Evolutionary conservation across 2,797 vertebrate species (phyloP).

Genomic region (Mastacembelus armatus): DNA sequence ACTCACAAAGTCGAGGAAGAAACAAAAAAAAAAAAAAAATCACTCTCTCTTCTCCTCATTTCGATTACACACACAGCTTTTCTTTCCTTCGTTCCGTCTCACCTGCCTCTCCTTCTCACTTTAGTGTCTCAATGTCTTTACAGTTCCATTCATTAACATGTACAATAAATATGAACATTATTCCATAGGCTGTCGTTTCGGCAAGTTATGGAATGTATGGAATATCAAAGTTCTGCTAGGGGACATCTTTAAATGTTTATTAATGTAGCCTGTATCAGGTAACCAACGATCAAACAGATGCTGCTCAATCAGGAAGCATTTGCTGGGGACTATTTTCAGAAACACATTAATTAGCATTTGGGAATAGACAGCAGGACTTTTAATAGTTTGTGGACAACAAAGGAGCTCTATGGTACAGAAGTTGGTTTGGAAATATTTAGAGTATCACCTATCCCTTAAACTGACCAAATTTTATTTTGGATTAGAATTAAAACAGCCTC

Average conservation of each 20-base stretch:
- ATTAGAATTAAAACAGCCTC: too few species aligned
- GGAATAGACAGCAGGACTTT: background rate
- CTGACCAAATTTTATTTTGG: too few species aligned
- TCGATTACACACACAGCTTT: background rate
- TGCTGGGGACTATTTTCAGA: background rate
- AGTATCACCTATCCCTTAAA: too few species aligned
- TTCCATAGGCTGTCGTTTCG: too few species aligned
- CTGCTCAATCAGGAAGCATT: background rate
- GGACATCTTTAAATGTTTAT: too few species aligned
- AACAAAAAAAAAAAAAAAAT: slow-evolving; percentile 52
- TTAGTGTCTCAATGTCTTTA: slow-evolving; percentile 13
- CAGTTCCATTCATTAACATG: too few species aligned
- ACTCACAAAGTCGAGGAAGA: slow-evolving; percentile 56
- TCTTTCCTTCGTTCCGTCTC: slow-evolving; percentile 17
- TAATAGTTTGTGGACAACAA: background rate
- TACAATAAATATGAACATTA: too few species aligned
- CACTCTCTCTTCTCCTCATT: slow-evolving; percentile 17
- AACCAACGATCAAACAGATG: background rate
- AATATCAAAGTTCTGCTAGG: too few species aligned
- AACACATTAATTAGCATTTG: background rate
- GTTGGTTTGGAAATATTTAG: too few species aligned
- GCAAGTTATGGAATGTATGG: too few species aligned
- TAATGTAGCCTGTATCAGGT: too few species aligned
- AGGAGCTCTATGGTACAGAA: too few species aligned
- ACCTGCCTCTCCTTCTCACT: slow-evolving; percentile 5